phyloP scores from a whole-genome alignment of 1,140 invertebrate genomes.

The Theocolax elegans region DNA sequence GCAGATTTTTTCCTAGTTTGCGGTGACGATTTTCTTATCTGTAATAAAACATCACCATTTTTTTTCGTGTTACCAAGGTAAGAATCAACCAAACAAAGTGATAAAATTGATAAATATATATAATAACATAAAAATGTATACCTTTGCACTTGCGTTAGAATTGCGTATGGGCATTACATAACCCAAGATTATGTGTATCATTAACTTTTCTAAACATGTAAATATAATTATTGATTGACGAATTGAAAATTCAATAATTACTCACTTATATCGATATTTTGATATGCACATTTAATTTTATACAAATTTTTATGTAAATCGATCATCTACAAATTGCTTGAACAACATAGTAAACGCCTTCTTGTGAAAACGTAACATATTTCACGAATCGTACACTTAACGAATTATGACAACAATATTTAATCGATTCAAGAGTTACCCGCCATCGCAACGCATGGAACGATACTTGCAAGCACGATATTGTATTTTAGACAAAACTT shows the following conservation, averaged over 20 bases:
- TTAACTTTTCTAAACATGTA: conserved; percentile 11
- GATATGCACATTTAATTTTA: neutral
- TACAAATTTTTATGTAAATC: neutral
- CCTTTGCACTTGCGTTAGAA: conserved; percentile 52
- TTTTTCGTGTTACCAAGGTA: neutral
- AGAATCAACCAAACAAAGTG: neutral
- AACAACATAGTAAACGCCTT: neutral
- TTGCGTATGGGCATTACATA: conserved; percentile 65
- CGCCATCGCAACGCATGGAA: conserved; percentile 39
- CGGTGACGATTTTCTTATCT: conserved; percentile 56
- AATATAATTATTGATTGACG: neutral
- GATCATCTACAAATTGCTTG: conserved; percentile 4
- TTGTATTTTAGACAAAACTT: no score
- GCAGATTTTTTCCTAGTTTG: conserved; percentile 56
- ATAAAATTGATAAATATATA: conserved; percentile 5
- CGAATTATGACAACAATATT: conserved; percentile 38
- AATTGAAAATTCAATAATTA: neutral
- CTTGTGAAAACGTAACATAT: no score
- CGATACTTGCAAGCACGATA: no score
- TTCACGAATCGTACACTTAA: neutral
- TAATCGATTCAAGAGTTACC: conserved; percentile 39
- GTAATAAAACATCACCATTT: conserved; percentile 31
- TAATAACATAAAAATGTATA: conserved; percentile 42
- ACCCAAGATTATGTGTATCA: conserved; percentile 41
- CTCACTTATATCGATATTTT: neutral